Base-by-base conservation (phyloP, 2,888 invertebrate species). In the Drosophila kuntzei region DNA sequence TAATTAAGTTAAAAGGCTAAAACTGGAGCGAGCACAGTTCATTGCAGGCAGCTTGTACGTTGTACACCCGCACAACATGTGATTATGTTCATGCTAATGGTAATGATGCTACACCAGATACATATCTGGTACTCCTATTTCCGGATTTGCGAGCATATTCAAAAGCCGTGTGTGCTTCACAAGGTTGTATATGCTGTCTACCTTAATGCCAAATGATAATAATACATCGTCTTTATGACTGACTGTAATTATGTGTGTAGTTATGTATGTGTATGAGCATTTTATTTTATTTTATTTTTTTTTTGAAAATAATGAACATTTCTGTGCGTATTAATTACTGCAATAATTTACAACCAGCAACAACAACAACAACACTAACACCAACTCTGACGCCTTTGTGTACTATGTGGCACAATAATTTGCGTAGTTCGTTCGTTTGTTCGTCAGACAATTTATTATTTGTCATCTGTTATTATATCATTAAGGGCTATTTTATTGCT, bases 401-500 rank as follows among this genome's bases (percentile, higher is more conserved):
- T 44, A n/a, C n/a, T n/a, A 29, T 57, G 22, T 34, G 54, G 68
- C 55, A 47, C 67, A 72, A 83, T 76, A 74, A 83, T 84, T 80
- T 79, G 75, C 79, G 73, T 75, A 74, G 68, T 67, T 71, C 65
- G 78, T 67, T 78, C 64, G 53, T 18, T 20, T 20, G 39, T 41
- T 41, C 39, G 60, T 68, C 69, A 50, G 53, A 59, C 71, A 80
- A 88, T 88, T 85, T 88, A 86, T 88, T 88, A 86, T 86, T 86
- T 88, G 83, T 88, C 85, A 88, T 86, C 80, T 86, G 85, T 88
- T 88, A 88, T 88, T 88, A 86, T 86, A 79, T 77, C 87, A 80
- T 86, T 86, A 86, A 88, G 79, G 68, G 51, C 44, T 76, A 77
- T 78, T 85, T 80, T 76, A 63, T 69, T 76, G 76, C 58, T 58